Base-by-base conservation (phyloP, 2,888 invertebrate species). In the Caenorhabditis japonica region DNA sequence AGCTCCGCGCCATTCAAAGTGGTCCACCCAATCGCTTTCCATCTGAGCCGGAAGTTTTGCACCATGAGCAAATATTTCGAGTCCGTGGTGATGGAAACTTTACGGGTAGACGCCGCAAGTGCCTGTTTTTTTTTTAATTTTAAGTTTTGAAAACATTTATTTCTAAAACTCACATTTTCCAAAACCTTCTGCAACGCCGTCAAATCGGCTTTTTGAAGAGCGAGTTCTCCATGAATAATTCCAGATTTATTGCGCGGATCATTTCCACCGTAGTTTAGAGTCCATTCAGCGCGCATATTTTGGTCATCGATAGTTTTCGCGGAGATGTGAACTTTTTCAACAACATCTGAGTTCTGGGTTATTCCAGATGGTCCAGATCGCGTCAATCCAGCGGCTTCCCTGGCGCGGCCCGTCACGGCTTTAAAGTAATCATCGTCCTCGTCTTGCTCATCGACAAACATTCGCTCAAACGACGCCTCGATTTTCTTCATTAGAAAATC, bases 1-100 rank as follows among this genome's bases (percentile, higher is more conserved):
- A 47, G 33, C 19, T 47, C 47, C 8, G 47, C 2, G 25, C 47
- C 47, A 33, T 47, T 33, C 5, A 47, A 1, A 12, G 5, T n/a
- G 30, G n/a, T 47, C 47, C 47, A 47, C 27, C 47, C 47, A 19
- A 33, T 12, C 7, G 30, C 13, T 19, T 47, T 47, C 47, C 47
- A 47, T 33, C 17, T 2, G 10, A 1, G 17, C 3, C 47, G 47
- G 30, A 47, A 47, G 10, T 1, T 2, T 5, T 30, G 17, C 17
- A 47, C 47, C 47, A 47, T 47, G 17, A 17, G 13, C 17, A 47
- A n/a, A 13, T 47, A 47, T 15, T 33, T 47, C 17, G 47, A 15
- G 47, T 47, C 47, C 30, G 30, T 47, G 47, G 30, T 30, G 30
- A 47, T 47, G n/a, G n/a, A 17, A 5, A 25, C 17, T 4, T 10